Evolutionary conservation across 2,113 vertebrate genomes (phyloP), one percentile per base, ranked within the genome.

Genomic region (Paralichthys olivaceus): DNA sequence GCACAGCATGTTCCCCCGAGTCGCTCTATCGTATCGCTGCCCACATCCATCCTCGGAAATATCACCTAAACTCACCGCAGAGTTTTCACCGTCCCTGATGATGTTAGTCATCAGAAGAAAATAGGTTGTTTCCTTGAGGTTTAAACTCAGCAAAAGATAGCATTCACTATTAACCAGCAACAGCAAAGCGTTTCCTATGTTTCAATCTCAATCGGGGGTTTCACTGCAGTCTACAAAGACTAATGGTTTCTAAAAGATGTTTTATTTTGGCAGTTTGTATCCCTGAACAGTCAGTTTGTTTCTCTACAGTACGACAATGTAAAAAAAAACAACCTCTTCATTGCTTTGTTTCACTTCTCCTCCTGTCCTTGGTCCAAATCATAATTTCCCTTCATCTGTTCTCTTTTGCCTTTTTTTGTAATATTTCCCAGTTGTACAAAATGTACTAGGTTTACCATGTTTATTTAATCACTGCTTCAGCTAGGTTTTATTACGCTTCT

Each of bases 1-100:
- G 90, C 91, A 88, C 73, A 80, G 79, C 77, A 68, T 70, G 4
- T n/a, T 83, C 88, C 84, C 85, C 22, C 9, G 87, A 85, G 84
- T 81, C 58, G 26, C 81, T 88, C 88, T 77, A 81, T 84, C 83
- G 79, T 87, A 84, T 88, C 72, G 67, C 78, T 85, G 90, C 90
- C 92, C 84, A 91, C 92, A 83, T 87, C 83, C 84, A 89, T 86
- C 77, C 80, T 66, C 74, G 15, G 73, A 80, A 90, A 86, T 73
- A 86, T 76, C 56, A 45, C 58, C 61, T 26, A 67, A 78, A 65
- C 70, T 82, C 83, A 75, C 61, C 23, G 32, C 64, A 45, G 76
- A 75, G 55, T 79, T 70, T 63, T 22, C 12, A 1, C 9, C 2
- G n/a, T 93, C 88, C 84, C 88, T 55, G 37, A 72, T 85, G 92